Evolutionary conservation across 64 coral and sea anemone genomes (phyloP), one percentile per base, ranked within the genome.

Genomic region (Stylophora pistillata): DNA sequence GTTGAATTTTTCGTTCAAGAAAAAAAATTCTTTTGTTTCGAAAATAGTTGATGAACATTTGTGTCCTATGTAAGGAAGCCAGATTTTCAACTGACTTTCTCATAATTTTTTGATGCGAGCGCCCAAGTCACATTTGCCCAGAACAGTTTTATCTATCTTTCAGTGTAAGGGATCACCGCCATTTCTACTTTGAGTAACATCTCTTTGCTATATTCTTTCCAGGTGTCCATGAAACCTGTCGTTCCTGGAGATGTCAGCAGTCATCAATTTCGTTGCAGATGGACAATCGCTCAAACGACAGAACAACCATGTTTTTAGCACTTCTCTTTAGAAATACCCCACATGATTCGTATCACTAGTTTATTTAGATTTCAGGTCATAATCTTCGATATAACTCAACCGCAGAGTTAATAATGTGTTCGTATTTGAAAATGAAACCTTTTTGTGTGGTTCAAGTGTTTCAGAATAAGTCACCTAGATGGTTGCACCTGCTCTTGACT

Each of bases 331-430:
- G 27, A 54, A 26, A 2, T 68, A n/a, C 15, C 23, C 62, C 61
- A 28, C 4, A 69, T 68, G 15, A 68, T 33, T 84, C 9, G 60
- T 62, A 27, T 53, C 15, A 13, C 15, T 53, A 17, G 61, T 82
- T 82, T 65, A 62, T 81, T 63, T 82, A 32, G 29, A 32, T 65
- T n/a, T 66, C 33, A 65, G 79, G 79, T 65, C 26, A 63, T 82
- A n/a, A 52, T 84, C 53, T 53, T 84, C 80, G 53, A n/a, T 84
- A 53, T 26, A 53, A n/a, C 3, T 27, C 31, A 53, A 70, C 80
- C 60, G 30, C 62, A 70, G 80, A 53, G 20, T 16, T 18, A 47
- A 84, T 84, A 69, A 69, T 69, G 62, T 52, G 52, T 25, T 11
- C 52, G 52, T 63, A 53, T 84, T 84, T 84, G 61, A 23, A 23